These are phyloP conservation scores for Crepidodera aurea DNA, from an alignment of 2,888 invertebrate species.

Conservation along the genomic window DNA sequence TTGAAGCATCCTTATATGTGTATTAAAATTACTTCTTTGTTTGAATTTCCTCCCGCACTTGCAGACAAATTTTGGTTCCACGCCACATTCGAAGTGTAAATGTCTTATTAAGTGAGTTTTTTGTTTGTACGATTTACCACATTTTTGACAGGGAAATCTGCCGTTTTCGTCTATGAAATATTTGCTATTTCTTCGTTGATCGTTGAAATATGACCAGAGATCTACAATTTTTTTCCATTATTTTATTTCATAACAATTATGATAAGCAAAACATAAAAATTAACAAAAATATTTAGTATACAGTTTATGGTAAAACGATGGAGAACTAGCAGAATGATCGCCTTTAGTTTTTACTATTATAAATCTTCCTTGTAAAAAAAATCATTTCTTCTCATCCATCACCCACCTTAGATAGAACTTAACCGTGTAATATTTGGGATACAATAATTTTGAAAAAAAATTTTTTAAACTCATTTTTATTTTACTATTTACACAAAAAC, in stretches of 20 bases:
- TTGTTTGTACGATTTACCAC: constrained; percentile 46
- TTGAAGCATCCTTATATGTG: constrained; percentile 22
- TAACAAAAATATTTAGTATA: too few species aligned
- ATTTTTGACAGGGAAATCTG: constrained; percentile 35
- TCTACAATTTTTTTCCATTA: constrained; percentile 17
- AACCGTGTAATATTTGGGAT: too few species aligned
- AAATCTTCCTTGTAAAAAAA: too few species aligned
- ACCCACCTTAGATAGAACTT: too few species aligned
- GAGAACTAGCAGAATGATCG: too few species aligned
- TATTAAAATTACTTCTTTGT: constrained; percentile 21
- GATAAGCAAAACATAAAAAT: neutral
- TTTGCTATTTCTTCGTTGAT: constrained; percentile 14
- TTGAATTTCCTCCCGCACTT: constrained; percentile 22
- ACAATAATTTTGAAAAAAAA: too few species aligned
- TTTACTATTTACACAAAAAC: too few species aligned
- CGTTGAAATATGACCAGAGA: neutral
- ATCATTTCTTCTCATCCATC: too few species aligned
- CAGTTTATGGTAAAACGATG: too few species aligned
- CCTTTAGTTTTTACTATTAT: too few species aligned
- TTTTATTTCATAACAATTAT: neutral
- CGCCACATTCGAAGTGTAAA: constrained; percentile 49
- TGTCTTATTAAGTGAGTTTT: constrained; percentile 50
- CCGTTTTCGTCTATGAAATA: constrained; percentile 20
- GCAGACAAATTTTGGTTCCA: constrained; percentile 23
- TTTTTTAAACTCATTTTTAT: too few species aligned